Conservation (phyloP, 2,888 invertebrate species). For the Augiades crinisus region DNA sequence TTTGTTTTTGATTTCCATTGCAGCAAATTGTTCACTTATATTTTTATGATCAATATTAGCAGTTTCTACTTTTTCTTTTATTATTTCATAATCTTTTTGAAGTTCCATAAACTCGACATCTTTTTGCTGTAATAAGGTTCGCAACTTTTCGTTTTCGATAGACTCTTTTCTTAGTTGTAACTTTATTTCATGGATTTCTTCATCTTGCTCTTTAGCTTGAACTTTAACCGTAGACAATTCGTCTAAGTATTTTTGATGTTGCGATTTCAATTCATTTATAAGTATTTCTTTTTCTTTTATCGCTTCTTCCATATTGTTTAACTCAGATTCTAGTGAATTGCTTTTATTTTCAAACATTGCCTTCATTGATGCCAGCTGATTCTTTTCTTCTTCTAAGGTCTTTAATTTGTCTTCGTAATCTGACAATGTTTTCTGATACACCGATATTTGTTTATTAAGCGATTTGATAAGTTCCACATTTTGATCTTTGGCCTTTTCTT, state of each 20-base stretch:
- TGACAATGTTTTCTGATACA: slow-evolving; percentile 61
- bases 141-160: slow-evolving; percentile 83
- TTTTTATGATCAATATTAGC: slow-evolving; percentile 63
- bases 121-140: slow-evolving; percentile 78
- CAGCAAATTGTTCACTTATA: slow-evolving; percentile 53
- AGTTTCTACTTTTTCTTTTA: slow-evolving; percentile 59
- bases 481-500: slow-evolving; percentile 73
- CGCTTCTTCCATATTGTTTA: slow-evolving; percentile 64
- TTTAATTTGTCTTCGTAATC: slow-evolving; percentile 66
- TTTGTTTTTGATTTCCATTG: slow-evolving; percentile 83
- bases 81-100: slow-evolving; percentile 68
- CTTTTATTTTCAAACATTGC: slow-evolving; percentile 54
- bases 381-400: slow-evolving; percentile 69
- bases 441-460: slow-evolving; percentile 76
- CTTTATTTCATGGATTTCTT: slow-evolving; percentile 78
- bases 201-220: slow-evolving; percentile 78
- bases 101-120: slow-evolving; percentile 70
- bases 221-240: slow-evolving; percentile 66
- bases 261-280: slow-evolving; percentile 69
- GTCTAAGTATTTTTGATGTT: slow-evolving; percentile 71
- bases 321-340: slow-evolving; percentile 52
- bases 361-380: slow-evolving; percentile 58
- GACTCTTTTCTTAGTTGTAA: slow-evolving; percentile 80
- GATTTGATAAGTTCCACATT: slow-evolving; percentile 75
- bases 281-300: slow-evolving; percentile 66